These are phyloP conservation scores for Pheosia tremula DNA, from an alignment of 2,888 invertebrate genomes.

Conservation along the genomic window DNA sequence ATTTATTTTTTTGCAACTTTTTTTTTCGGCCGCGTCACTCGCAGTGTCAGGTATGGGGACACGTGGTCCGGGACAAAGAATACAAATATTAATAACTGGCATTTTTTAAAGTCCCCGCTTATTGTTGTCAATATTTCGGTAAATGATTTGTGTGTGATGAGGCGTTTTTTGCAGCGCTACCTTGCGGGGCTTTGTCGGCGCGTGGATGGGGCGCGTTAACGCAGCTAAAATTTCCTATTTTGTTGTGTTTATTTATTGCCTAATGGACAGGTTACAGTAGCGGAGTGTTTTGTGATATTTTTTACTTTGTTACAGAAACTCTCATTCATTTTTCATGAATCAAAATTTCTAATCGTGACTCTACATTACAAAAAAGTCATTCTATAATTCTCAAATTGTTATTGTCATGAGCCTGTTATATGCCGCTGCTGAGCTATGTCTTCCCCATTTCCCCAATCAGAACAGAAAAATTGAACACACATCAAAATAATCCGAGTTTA, in stretches of 20 bases:
- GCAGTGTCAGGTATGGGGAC: slow-evolving; percentile 82
- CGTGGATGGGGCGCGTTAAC: slow-evolving; percentile 67
- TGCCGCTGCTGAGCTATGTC: no score
- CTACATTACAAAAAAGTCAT: no score
- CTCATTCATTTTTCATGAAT: neutral
- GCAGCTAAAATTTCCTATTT: slow-evolving; percentile 63
- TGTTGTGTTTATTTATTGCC: slow-evolving; percentile 77
- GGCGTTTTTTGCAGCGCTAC: slow-evolving; percentile 70
- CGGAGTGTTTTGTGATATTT: slow-evolving; percentile 19
- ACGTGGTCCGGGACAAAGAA: slow-evolving; percentile 81
- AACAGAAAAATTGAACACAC: no score
- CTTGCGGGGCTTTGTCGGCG: slow-evolving; percentile 63
- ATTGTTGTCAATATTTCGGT: slow-evolving; percentile 84
- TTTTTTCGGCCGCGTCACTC: slow-evolving; percentile 77
- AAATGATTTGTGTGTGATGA: slow-evolving; percentile 82
- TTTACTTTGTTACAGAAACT: slow-evolving; percentile 3
- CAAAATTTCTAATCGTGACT: neutral
- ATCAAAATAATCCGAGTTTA: no score
- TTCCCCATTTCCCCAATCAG: no score
- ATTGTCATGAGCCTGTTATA: no score
- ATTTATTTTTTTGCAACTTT: slow-evolving; percentile 73
- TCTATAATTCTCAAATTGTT: no score
- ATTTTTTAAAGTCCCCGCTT: slow-evolving; percentile 82
- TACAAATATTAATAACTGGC: slow-evolving; percentile 83
- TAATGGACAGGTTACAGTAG: slow-evolving; percentile 70